Evolutionary conservation across 1,140 invertebrate species (phyloP).

Genomic region (Whitmania pigra): DNA sequence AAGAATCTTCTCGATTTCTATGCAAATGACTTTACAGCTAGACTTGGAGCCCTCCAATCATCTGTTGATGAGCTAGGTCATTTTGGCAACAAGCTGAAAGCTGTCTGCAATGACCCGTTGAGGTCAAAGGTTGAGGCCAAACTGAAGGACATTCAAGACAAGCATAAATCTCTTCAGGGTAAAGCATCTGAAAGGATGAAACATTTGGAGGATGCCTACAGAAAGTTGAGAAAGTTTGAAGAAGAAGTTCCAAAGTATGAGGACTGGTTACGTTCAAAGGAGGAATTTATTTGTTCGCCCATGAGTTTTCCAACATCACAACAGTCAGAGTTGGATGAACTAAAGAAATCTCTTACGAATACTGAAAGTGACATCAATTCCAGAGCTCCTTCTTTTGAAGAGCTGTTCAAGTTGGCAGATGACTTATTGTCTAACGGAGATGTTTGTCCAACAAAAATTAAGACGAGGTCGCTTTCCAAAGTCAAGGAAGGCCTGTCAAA

Average conservation of each 20-base stretch:
- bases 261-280: not conserved
- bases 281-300: not conserved
- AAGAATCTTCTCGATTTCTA: too few species aligned
- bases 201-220: not conserved
- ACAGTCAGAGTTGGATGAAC: not conserved
- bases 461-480: not conserved
- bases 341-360: not conserved
- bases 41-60: too few species aligned
- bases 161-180: too few species aligned
- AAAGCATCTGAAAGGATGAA: too few species aligned
- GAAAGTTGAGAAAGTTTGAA: not conserved
- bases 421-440: not conserved
- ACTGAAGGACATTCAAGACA: too few species aligned
- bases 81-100: too few species aligned
- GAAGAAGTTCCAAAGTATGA: not conserved
- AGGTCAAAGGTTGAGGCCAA: too few species aligned
- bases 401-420: not conserved
- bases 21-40: too few species aligned
- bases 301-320: not conserved
- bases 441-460: not conserved
- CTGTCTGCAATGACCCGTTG: too few species aligned
- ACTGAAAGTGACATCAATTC: not conserved
- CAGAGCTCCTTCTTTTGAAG: not conserved
- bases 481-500: not conserved
- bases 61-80: too few species aligned